Evolutionary conservation across 53 echinoderm and acorn worm genomes (phyloP).

Genomic region (Apostichopus leukothele): DNA sequence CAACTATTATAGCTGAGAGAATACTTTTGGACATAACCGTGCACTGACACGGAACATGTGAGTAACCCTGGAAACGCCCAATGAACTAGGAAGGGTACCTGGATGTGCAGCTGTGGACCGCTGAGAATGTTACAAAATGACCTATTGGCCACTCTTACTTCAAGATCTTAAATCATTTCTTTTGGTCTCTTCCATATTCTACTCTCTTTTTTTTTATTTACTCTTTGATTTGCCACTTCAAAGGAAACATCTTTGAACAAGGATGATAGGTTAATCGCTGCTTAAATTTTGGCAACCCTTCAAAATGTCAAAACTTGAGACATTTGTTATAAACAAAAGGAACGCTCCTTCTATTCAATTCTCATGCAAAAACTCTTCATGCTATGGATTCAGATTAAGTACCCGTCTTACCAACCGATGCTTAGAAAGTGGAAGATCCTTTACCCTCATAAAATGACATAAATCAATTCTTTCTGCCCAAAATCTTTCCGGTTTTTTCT

Average conservation of each 20-base stretch:
- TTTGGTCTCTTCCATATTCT: background rate
- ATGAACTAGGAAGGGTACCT: no score
- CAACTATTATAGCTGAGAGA: no score
- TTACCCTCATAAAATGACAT: background rate
- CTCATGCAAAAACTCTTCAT: background rate
- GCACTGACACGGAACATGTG: no score
- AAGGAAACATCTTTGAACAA: constrained; percentile 19
- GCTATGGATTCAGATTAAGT: background rate
- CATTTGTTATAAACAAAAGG: constrained; percentile 10
- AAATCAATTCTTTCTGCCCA: background rate
- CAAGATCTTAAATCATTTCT: background rate
- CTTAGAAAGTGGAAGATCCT: background rate
- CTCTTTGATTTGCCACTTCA: constrained; percentile 9
- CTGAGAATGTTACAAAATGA: constrained; percentile 1
- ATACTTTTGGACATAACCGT: no score
- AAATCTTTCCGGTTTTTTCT: background rate
- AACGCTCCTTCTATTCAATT: background rate
- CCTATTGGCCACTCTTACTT: background rate
- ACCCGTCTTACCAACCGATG: background rate
- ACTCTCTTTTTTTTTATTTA: background rate
- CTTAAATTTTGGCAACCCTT: background rate
- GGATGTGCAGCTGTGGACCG: background rate
- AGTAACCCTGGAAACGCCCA: no score
- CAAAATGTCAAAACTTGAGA: constrained; percentile 23
- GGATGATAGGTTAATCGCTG: background rate